A percentile compares a stretch with the other conserved stretches of the same genome.
phyloP scores from a whole-genome alignment of 2,113 vertebrate genomes.

The Smithornis capensis region DNA sequence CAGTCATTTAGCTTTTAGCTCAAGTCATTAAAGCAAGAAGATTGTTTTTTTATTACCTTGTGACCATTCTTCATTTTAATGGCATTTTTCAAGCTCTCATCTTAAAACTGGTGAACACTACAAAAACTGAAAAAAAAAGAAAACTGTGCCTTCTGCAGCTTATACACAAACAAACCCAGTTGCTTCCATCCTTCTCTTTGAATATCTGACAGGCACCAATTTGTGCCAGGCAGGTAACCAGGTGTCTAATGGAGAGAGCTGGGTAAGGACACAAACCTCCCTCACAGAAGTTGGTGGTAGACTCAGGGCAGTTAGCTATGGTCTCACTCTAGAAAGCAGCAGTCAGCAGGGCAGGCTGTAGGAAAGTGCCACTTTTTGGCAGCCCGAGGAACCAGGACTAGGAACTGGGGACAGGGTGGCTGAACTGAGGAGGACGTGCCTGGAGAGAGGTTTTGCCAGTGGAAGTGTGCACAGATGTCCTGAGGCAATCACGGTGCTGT shows the following conservation, averaged over 20 bases:
- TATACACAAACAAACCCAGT: neutral
- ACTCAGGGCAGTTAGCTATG: neutral
- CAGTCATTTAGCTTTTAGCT: slow-evolving; percentile 35
- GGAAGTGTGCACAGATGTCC: neutral
- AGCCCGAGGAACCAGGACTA: neutral
- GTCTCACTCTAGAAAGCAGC: neutral
- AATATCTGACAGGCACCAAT: neutral
- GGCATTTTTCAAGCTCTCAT: slow-evolving; percentile 13
- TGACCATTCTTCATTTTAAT: slow-evolving; percentile 11
- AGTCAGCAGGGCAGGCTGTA: neutral
- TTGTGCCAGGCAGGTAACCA: neutral
- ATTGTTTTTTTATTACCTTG: slow-evolving; percentile 51
- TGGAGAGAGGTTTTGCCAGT: neutral
- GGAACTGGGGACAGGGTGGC: accelerated
- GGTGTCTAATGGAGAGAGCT: neutral
- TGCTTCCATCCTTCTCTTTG: neutral
- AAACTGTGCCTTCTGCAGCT: neutral
- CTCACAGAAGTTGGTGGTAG: neutral
- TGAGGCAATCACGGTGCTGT: neutral
- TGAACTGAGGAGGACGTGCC: neutral
- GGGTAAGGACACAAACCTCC: neutral
- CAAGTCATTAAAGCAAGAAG: neutral
- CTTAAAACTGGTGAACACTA: neutral
- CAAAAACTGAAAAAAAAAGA: neutral
- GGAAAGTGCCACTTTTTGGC: neutral